Conservation (phyloP, 1,140 invertebrate species). For the Sycobia sp. region DNA sequence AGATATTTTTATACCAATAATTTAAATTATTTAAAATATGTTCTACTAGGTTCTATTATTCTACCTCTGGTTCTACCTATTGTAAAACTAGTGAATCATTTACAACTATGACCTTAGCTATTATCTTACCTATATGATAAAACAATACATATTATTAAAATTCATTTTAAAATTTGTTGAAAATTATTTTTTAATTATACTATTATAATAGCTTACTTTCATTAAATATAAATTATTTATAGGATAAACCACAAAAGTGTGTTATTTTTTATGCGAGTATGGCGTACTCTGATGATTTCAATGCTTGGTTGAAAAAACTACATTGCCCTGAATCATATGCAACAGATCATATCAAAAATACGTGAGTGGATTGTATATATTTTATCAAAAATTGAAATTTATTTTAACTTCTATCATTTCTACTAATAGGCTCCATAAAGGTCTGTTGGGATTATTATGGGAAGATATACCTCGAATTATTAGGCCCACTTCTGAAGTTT, state of each 20-base stretch:
- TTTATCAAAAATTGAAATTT: background rate
- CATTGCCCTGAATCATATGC: conserved; percentile 22
- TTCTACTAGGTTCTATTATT: too few species aligned
- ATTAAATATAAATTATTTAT: too few species aligned
- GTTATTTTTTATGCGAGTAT: conserved; percentile 11
- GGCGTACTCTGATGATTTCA: conserved; percentile 20
- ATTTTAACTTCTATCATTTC: conserved; percentile 7
- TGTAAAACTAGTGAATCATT: too few species aligned
- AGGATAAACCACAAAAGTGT: background rate
- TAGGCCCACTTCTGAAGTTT: conserved; percentile 41
- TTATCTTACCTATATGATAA: too few species aligned
- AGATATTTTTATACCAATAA: too few species aligned
- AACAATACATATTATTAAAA: too few species aligned
- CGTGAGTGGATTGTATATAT: conserved; percentile 11
- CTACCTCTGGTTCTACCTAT: too few species aligned
- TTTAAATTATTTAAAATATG: too few species aligned
- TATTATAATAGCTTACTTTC: too few species aligned
- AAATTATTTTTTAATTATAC: too few species aligned
- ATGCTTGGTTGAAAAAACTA: conserved; percentile 23
- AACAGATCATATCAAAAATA: conserved; percentile 13
- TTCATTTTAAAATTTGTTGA: too few species aligned
- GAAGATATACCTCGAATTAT: conserved; percentile 45
- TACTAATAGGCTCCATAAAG: conserved; percentile 47
- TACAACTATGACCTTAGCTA: too few species aligned
- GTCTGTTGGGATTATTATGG: conserved; percentile 48